Base-by-base conservation (phyloP, 2,797 vertebrate genomes). In the Myotis myotis region DNA sequence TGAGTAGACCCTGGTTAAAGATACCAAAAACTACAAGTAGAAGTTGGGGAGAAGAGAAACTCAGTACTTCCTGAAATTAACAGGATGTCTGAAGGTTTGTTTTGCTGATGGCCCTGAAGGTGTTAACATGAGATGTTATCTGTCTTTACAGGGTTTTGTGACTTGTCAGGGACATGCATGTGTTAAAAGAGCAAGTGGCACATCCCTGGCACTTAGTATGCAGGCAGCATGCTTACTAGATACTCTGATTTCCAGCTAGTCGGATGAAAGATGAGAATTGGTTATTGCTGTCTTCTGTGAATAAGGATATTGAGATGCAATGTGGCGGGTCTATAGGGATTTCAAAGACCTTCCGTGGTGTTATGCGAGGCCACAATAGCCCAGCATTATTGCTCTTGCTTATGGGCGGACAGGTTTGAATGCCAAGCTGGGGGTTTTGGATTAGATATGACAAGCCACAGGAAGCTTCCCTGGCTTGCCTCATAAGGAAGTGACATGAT, bases 241-340 rank as follows among this genome's bases (percentile, higher is more conserved):
- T 71, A 70, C 64, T 94, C 60, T 57, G 92, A 94, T 90, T 95
- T 94, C 87, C 53, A 75, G 71, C 17, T 80, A 84, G 81, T 81
- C 93, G 92, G 91, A 78, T 88, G 92, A 95, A 95, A 96, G 62
- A 93, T 68, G 84, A n/a, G 91, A 94, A 79, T 93, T 74, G 89
- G 85, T 95, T 87, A 95, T 88, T 89, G 90, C 70, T 94, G 87
- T 92, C 78, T 94, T 95, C 87, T 92, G 62, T 96, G 94, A 96
- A 94, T 85, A 72, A 90, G 89, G 87, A 94, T 91, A 96, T 93
- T 95, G 80, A 90, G 79, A 94, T 17, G 8, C 82, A 83, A 19
- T 41, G n/a, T 87, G 41, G 81, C 70, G 49, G 10, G 66, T 79
- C 49, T 87, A 25, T 28, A 47, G 82, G 82, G 84, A 96, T 88